Base-by-base conservation (phyloP, 53 echinoderm and acorn worm species). In the Echinometra lucunter region DNA sequence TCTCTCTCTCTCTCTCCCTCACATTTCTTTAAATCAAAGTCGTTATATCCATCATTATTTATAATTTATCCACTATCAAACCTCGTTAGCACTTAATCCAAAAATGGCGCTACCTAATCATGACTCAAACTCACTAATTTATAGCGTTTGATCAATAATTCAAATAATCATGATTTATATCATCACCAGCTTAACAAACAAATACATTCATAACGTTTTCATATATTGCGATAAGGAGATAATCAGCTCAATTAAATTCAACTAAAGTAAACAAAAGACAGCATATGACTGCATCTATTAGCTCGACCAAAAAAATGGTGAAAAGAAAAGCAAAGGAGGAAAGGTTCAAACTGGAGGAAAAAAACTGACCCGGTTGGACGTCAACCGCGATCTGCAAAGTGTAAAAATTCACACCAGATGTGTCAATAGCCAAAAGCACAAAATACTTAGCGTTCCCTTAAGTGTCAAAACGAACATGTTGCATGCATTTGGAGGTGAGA, bases 101-200 rank as follows among this genome's bases (percentile, higher is more conserved):
- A n/a, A n/a, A 21, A 1, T 35, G 6, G 11, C 11, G 34, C 11
- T 63, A 32, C 32, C 19, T 15, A 78, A 78, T 78, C 0, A 78
- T 78, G 78, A 78, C 78, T 40, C 78, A 40, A 78, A 19, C 78
- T 78, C 78, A 78, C 12, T 21, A 8, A 21, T 40, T n/a, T n/a
- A n/a, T 35, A 45, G 25, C 35, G 35, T 42, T 40, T 42, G 40
- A 78, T 42, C 35, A 40, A n/a, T n/a, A n/a, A 21, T 78, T 17
- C 42, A 78, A 40, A 40, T n/a, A n/a, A n/a, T 42, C 78, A 78
- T 78, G 78, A 78, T 78, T 78, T 69, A 63, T 35, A 78, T 78
- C 78, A 40, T 23, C 19, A 78, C 78, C 78, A 78, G 78, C 78
- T 78, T 15, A 38, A 78, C 35, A 78, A 78, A 78, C 42, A 78